phyloP scores from a whole-genome alignment of 1,140 invertebrate species.

The Mizuhopecten yessoensis region DNA sequence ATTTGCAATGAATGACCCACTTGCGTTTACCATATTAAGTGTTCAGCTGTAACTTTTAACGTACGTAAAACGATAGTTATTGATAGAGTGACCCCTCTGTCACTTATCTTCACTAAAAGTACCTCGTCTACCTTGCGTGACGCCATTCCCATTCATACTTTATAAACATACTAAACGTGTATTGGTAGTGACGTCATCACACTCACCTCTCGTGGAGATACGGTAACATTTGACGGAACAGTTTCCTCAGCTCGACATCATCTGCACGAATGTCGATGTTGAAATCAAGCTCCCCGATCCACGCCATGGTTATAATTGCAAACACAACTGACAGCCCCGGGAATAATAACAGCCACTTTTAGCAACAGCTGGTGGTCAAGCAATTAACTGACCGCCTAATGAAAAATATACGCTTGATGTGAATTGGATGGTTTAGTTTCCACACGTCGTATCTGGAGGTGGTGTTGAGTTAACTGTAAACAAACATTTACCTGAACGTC shows the following conservation, averaged over 20 bases:
- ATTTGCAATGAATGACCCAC: no score
- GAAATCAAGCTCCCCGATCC: not conserved
- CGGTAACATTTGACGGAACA: not conserved
- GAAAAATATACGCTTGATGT: not conserved
- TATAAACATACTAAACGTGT: no score
- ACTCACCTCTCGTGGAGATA: not conserved
- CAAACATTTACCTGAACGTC: no score
- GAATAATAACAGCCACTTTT: not conserved
- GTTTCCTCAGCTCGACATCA: constrained; percentile 4
- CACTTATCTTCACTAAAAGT: no score
- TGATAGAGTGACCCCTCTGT: no score
- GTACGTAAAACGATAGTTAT: no score
- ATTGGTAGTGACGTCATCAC: not conserved
- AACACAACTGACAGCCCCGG: not conserved
- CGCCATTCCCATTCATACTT: no score
- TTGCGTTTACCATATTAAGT: no score
- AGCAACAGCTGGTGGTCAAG: not conserved
- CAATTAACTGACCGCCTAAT: not conserved
- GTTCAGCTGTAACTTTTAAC: no score
- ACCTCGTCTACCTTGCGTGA: no score
- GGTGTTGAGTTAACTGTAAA: not conserved
- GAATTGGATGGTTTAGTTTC: no score
- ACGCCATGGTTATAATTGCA: not conserved
- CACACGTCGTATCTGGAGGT: not conserved
- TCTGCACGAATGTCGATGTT: constrained; percentile 9